Conservation (phyloP, 2,797 vertebrate genomes). For the Gymnocypris eckloni region DNA sequence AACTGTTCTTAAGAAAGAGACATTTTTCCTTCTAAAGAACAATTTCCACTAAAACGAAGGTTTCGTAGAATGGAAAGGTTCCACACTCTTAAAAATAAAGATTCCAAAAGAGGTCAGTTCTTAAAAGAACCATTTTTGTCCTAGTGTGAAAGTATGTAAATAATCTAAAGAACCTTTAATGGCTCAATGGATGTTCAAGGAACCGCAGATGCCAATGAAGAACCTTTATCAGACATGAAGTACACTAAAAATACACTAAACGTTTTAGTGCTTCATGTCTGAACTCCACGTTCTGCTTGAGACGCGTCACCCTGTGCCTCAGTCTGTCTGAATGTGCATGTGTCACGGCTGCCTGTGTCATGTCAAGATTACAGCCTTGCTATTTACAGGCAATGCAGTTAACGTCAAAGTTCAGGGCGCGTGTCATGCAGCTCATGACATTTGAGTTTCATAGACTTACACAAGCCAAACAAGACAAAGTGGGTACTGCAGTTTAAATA, state of each 20-base stretch:
- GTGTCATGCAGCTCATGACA: slow-evolving; percentile 30
- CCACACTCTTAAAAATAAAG: background rate
- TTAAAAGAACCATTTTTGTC: background rate
- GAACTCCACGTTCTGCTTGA: background rate
- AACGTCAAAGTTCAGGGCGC: slow-evolving; percentile 45
- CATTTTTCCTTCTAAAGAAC: background rate
- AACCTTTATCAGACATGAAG: background rate
- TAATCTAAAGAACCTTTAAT: background rate
- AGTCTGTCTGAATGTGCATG: slow-evolving; percentile 43
- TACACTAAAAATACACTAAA: too few species aligned
- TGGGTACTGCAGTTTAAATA: background rate
- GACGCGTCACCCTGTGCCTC: background rate
- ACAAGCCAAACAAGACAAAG: background rate
- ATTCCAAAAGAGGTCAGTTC: background rate
- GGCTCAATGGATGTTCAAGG: background rate
- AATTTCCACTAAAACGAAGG: background rate
- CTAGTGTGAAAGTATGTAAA: background rate
- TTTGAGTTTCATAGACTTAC: background rate
- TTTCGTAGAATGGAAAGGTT: background rate
- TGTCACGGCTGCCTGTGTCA: slow-evolving; percentile 45
- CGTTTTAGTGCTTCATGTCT: background rate
- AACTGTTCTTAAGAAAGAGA: background rate
- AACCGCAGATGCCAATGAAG: background rate
- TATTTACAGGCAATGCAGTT: slow-evolving; percentile 39
- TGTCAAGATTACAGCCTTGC: slow-evolving; percentile 53